Evolutionary conservation across 2,797 vertebrate genomes (phyloP), one percentile per base, ranked within the genome.

Genomic region (Margarornis squamiger): DNA sequence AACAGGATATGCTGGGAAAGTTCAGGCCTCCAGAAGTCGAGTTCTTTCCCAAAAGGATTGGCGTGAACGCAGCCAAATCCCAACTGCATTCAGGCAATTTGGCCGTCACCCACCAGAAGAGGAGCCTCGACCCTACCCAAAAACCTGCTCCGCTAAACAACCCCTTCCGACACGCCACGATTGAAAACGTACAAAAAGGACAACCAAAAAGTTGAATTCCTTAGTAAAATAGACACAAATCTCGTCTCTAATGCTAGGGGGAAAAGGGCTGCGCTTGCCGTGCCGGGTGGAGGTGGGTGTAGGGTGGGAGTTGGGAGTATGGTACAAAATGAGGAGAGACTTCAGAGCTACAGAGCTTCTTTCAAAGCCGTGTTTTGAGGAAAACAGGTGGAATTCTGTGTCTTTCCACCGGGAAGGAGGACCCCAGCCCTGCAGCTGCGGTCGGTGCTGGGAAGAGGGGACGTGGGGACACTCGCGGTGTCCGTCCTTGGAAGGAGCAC

Each of bases 1-100:
- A 94, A 95, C 7, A 6, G 66, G 90, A 95, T 88, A 38, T 21
- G 65, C 94, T 94, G 93, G 95, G 95, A 93, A 95, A 82, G 54
- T 24, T 51, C 55, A 86, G 71, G 51, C 78, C 82, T 54, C 7
- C 5, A 68, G 75, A 82, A 62, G 52, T 10, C 0, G 6, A 21
- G 46, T 5, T 63, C 57, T 76, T 67, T 79, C 46, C 79, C 32
- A 0, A 76, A 54, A 82, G 2, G 15, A 58, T 70, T 14, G 39
- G 66, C 62, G 2, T 30, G 82, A 65, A 65, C 0, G 7, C 82
- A 81, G 86, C 90, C 89, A 39, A 73, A 86, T 19, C 81, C 75
- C 86, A 17, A 1, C 18, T 0, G n/a, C 59, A 9, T 3, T 39
- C 39, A 9, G 58, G 70, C 45, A 14, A 32, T 3, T 90, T 55